Evolutionary conservation across 2,888 invertebrate genomes (phyloP), one percentile per base, ranked within the genome.

Genomic region (Timandra comae): DNA sequence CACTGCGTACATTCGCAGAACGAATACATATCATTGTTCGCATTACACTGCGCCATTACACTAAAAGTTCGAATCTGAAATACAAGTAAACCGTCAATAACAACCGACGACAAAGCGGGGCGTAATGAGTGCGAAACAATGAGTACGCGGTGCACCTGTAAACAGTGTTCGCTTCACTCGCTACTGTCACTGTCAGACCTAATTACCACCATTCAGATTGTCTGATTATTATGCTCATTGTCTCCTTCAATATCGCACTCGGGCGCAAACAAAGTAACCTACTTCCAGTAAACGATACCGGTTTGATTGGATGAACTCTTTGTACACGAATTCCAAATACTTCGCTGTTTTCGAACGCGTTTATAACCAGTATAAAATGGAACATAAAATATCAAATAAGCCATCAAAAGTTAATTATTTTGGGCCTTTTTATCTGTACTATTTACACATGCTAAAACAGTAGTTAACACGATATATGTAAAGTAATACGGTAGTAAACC

Each of bases 151-250:
- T 68, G 69, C 72, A 71, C 57, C 60, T 60, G 63, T 67, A 70
- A 69, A 73, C 72, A 66, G 51, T 56, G 68, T 64, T 66, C 70
- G 57, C 56, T 49, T 57, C 45, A 54, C 56, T 63, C 56, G 33
- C 51, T 73, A 16, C 77, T 74, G 79, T 77, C 80, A 79, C 71
- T 73, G 75, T 76, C 81, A 81, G 77, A 73, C 70, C 70, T 81
- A 81, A 82, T 82, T 81, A 82, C 66, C 64, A 65, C 72, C 69
- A 75, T 79, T 80, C 74, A 77, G 73, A 73, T 74, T 72, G 72
- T 64, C 76, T 75, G 79, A 79, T 79, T 79, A 79, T 74, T 79
- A 77, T 74, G 72, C 79, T 74, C 71, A 77, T 76, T 80, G 78
- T 78, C 72, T 70, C 68, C 65, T 67, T 64, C 68, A 67, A 63